Base-by-base conservation (phyloP, 2,113 vertebrate species). In the Sapayoa aenigma region DNA sequence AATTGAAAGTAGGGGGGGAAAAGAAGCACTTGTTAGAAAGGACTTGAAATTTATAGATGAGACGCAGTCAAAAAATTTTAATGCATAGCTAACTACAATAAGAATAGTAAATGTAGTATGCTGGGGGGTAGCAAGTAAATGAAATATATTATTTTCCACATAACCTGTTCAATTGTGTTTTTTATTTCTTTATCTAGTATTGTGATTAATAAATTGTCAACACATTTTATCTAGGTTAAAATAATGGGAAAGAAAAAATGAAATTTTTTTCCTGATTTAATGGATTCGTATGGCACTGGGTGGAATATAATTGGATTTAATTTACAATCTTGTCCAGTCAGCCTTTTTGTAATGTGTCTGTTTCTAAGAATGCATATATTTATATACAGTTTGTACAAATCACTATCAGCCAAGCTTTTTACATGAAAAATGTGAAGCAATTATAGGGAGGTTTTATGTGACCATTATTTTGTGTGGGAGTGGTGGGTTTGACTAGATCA, bases 1-100 rank as follows among this genome's bases (percentile, higher is more conserved):
- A 6, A 16, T 8, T n/a, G 25, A 72, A 72, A 72, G 5, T 3
- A 6, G 1, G 8, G 12, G 3, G 0, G 0, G 4, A 19, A 42
- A 83, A 42, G 11, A 22, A 87, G 0, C 11, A 46, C 20, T 77
- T 41, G 52, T 66, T 69, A 52, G 33, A 74, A 87, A 49, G 10
- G 7, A 52, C 28, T 41, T 62, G 12, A 75, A 74, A 75, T 7
- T 55, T 73, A 28, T 9, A 42, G 27, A 30, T 49, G 24, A 60
- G 37, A 31, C 31, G 13, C 8, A 44, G 31, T 76, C 60, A 59
- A 84, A 63, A 23, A 25, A 35, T 55, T 75, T 71, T 71, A 49
- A 12, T 79, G 28, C 16, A 22, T 14, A 68, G 12, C 9, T 44
- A 85, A 69, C 6, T 28, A 62, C 41, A 68, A 62, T 9, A 83